A percentile compares a stretch with the other conserved stretches of the same genome.
Evolutionary conservation across 2,113 vertebrate species (phyloP).

Genomic region (Pelvicachromis taeniatus): DNA sequence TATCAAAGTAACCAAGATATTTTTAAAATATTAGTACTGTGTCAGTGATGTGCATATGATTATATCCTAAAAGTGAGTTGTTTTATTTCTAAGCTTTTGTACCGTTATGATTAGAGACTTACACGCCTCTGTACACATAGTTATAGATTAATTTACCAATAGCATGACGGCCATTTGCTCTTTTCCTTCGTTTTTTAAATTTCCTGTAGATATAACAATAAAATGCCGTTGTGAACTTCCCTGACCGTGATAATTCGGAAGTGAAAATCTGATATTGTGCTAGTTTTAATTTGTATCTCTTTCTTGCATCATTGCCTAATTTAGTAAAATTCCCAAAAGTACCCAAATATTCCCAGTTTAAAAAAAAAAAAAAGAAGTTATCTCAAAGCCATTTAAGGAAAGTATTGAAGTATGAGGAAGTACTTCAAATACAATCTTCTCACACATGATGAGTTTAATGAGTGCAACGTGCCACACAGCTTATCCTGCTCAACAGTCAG

Average conservation of each 20-base stretch:
- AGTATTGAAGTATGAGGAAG: conserved; percentile 19
- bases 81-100: background rate
- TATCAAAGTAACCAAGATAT: background rate
- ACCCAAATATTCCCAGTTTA: background rate
- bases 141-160: background rate
- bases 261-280: background rate
- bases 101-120: accelerated
- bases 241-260: background rate
- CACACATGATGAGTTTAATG: conserved; percentile 5
- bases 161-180: background rate
- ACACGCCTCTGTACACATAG: background rate
- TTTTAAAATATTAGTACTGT: too few relatives aligned
- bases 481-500: background rate
- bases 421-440: background rate
- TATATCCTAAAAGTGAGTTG: background rate
- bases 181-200: background rate
- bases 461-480: conserved; percentile 4
- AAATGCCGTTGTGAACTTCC: background rate
- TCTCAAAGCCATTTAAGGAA: conserved; percentile 27
- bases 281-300: background rate
- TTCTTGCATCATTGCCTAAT: background rate
- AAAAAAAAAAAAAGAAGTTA: background rate
- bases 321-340: background rate
- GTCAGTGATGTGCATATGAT: background rate
- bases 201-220: background rate